Evolutionary conservation across 1,140 invertebrate species (phyloP), one percentile per base, ranked within the genome.

Genomic region (Hypsibius dujardini): DNA sequence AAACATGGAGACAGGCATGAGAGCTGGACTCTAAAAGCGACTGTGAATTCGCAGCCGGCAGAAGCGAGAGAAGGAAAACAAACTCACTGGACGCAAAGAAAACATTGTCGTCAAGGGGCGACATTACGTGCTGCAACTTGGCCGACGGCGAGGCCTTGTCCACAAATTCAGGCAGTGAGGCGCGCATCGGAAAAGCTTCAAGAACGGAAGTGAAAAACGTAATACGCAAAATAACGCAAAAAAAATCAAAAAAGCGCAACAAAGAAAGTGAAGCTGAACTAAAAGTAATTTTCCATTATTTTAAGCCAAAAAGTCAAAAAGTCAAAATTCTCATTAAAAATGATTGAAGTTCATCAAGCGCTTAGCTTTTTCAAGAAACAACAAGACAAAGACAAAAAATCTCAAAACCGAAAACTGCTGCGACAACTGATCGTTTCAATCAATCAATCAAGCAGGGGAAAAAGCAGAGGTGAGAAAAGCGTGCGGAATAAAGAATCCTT

Each of bases 91-190:
- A 67, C 42, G 62, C 7, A 67, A 67, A 67, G 62, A 67, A 67
- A 7, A 67, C 62, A 67, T 67, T 67, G 42, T 67, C 62, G 42
- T 67, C 62, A 67, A 67, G 62, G 3, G 62, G 62, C 42, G 62
- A 67, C 50, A 56, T n/a, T 7, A n/a, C n/a, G n/a, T n/a, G n/a
- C n/a, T n/a, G n/a, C n/a, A n/a, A n/a, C n/a, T n/a, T 56, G 7
- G 50, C 50, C 7, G 62, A 12, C 7, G 62, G 42, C 62, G 3
- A 42, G 45, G 62, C 62, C 7, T 42, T 14, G 12, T 7, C 7
- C 7, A 3, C 42, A 14, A 67, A 7, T 67, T 67, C 62, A 7
- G 62, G 62, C 62, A 67, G 42, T 42, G 62, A 67, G 45, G 62
- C 62, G 7, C 62, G 62, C 7, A 3, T 42, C 12, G 62, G 62